Evolutionary conservation across 1,140 invertebrate genomes (phyloP).

Genomic region (Drosophila erecta): DNA sequence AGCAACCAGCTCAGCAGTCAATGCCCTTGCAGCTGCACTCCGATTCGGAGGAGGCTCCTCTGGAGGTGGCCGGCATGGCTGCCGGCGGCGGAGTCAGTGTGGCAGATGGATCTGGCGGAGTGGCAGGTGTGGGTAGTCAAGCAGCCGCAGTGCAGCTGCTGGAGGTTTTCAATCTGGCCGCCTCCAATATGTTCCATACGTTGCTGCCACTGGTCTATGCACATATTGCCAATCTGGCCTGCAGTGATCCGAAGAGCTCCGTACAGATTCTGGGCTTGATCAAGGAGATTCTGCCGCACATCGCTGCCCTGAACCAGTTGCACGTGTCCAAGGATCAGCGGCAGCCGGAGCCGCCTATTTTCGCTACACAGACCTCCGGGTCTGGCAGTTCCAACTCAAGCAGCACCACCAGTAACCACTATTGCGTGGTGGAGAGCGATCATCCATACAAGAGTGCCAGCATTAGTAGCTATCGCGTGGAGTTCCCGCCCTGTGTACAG

Average conservation of each 20-base stretch:
- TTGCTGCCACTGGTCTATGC: constrained; percentile 92
- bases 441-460: constrained; percentile 97
- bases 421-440: constrained; percentile 97
- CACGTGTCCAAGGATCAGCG: constrained; percentile 84
- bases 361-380: constrained; percentile 5
- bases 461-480: constrained; percentile 94
- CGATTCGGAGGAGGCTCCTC: constrained; percentile 72
- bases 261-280: constrained; percentile 96
- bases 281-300: constrained; percentile 95
- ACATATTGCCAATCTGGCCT: constrained; percentile 92
- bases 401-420: constrained; percentile 91
- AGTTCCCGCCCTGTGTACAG: constrained; percentile 94
- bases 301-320: constrained; percentile 93
- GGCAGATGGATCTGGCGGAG: constrained; percentile 39
- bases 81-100: constrained; percentile 6
- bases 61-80: constrained; percentile 25
- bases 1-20: constrained; percentile 36
- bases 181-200: constrained; percentile 87
- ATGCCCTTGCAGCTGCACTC: constrained; percentile 23
- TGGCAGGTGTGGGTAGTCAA: constrained; percentile 16
- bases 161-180: constrained; percentile 79
- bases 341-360: constrained; percentile 31
- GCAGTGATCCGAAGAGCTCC: constrained; percentile 94
- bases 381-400: not conserved
- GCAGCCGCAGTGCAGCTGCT: constrained; percentile 64